Evolutionary conservation across 2,888 invertebrate species (phyloP), one percentile per base, ranked within the genome.

Genomic region (Drosophila neoperkinsi): DNA sequence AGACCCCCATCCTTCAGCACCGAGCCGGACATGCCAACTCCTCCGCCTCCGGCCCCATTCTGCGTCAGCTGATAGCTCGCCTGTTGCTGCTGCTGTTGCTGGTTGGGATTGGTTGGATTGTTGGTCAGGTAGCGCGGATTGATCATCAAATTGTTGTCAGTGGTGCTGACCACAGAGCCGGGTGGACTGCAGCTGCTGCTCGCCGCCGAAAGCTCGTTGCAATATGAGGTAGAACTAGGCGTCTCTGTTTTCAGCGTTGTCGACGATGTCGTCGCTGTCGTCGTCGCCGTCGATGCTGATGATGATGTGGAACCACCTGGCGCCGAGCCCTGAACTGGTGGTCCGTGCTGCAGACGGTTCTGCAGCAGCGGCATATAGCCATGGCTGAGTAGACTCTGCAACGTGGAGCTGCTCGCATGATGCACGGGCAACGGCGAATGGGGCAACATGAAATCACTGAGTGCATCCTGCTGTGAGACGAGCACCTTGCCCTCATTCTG

Each of bases 141-240:
- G 62, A 96, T 93, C 87, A 96, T 94, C 36, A 96, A 94, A 72
- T 96, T 96, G 69, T 95, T 96, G 73, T 95, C 96, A 28, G 96
- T 96, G 52, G 97, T 97, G 38, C 97, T 97, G 38, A 97, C 97
- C n/a, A 96, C 96, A 78, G 97, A 96, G 0, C 97, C 96, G 0
- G 97, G 97, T 16, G 97, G 97, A 92, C 97, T 97, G 73, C 93
- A 93, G 21, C 97, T 96, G 46, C 96, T 96, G 55, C 96, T 95
- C 82, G 96, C 95, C 52, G 89, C 81, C 38, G 91, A 76, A 67
- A 95, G 94, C 81, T 96, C 96, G 93, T 95, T 95, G 57, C 95
- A 95, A 75, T 96, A 97, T 92, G 96, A 97, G 61, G 96, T 96
- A 67, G 97, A 96, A 82, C 92, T 93, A 7, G 96, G 96, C 11